Base-by-base conservation (phyloP, 2,888 invertebrate genomes). In the Ligdia adustata region DNA sequence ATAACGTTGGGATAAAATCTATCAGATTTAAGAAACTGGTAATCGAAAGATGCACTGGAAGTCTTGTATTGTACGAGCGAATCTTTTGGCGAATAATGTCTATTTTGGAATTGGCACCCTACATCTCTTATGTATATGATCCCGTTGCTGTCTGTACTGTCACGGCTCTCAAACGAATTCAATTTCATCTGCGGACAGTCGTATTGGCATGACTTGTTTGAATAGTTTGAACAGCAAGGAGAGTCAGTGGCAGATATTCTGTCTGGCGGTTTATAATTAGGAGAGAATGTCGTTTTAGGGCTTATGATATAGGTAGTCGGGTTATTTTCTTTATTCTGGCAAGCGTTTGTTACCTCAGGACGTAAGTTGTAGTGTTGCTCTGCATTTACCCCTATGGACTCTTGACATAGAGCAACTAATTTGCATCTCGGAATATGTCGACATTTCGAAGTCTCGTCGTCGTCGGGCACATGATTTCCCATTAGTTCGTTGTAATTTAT, bases 41-140 rank as follows among this genome's bases (percentile, higher is more conserved):
- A 64, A 45, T 82, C 72, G 51, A 75, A 75, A 9, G 75, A 78
- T 6, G 62, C 62, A 49, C 74, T 80, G 1, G 81, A 85, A 20
- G 57, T 57, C 58, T 76, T 79, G 3, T 70, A 64, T 32, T 67
- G 68, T 14, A 69, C 41, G 13, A 65, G 7, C 15, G 73, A 75
- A 44, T 67, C 68, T 40, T 62, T 69, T 0, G 65, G 68, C 1
- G 65, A 62, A 50, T 49, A 57, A 7, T 16, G 62, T 61, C 75
- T 81, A 43, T 69, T 72, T 51, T 71, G 64, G 54, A 86, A 87
- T 53, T 89, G 89, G 56, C 88, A 89, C 3, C 87, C 88, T 4
- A 88, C 88, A 52, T 89, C 87, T 64, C 88, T 78, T 20, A 89
- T 82, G 46, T 77, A 88, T 51, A 88, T 64, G 7, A 88, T 66